Evolutionary conservation across 2,797 vertebrate genomes (phyloP), one percentile per base, ranked within the genome.

Genomic region (Lepilemur ruficaudatus): DNA sequence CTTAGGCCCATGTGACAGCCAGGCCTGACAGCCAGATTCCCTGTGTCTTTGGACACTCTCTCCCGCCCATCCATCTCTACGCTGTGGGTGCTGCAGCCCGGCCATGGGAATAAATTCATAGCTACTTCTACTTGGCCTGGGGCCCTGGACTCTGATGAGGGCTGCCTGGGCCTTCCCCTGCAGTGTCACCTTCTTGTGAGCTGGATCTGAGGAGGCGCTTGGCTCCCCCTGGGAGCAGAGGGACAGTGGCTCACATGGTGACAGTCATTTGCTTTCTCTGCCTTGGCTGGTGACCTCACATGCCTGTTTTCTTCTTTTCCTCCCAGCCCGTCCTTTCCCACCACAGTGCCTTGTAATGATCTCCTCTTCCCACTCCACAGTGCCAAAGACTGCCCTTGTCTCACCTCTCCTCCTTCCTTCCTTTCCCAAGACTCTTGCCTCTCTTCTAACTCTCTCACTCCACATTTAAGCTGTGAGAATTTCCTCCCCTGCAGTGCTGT

Each of bases 401-500:
- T 55, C 17, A 12, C 2, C 50, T 80, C 25, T 69, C 38, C 9
- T 5, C 4, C 4, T 41, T 23, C 69, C 79, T 73, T 85, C 22
- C 52, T 89, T 69, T 75, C 48, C 41, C 57, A 41, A 43, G 50
- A 25, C 89, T 50, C 46, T 95, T 80, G 55, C 61, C 41, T 83
- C 84, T 61, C 13, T 70, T 82, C 15, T 69, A 55, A 70, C 9
- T 46, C 72, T 70, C 48, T 87, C 25, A 35, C 14, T 69, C 61
- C 9, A 11, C 12, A 38, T 20, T 52, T 52, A 55, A n/a, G 5
- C 10, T 13, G 13, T 46, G 28, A 78, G 17, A 32, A 48, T 85
- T 59, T 43, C 52, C 46, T 75, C 1, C 46, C 50, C 46, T 55
- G 59, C 1, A 17, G 55, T 15, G 13, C 18, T 1, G 11, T 0